phyloP scores from a whole-genome alignment of 1,140 invertebrate species.

The Diploscapter pachys region DNA sequence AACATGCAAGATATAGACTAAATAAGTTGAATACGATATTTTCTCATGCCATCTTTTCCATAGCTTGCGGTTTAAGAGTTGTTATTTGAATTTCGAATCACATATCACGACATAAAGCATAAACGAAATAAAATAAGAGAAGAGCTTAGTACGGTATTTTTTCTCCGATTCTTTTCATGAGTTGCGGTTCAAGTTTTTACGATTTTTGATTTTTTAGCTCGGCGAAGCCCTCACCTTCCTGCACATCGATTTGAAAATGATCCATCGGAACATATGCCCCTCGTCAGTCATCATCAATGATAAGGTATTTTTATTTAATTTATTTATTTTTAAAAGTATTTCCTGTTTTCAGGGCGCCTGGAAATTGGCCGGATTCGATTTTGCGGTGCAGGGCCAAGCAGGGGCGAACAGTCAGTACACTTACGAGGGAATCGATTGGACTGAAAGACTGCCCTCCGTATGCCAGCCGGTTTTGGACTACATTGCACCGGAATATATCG shows the following conservation, averaged over 20 bases:
- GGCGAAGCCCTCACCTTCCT: constrained; percentile 87
- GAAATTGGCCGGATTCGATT: constrained; percentile 92
- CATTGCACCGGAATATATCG: constrained; percentile 62
- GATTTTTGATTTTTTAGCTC: constrained; percentile 67
- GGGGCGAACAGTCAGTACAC: too few relatives aligned
- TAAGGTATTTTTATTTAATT: neutral
- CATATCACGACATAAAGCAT: too few relatives aligned
- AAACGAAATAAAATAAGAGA: too few relatives aligned
- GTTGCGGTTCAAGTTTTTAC: too few relatives aligned
- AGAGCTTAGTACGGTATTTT: too few relatives aligned
- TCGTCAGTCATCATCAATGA: constrained; percentile 15
- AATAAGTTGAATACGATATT: too few relatives aligned
- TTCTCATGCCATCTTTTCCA: too few relatives aligned
- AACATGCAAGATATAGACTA: too few relatives aligned
- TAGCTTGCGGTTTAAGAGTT: too few relatives aligned
- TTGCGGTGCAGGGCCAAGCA: constrained; percentile 62
- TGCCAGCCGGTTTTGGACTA: constrained; percentile 62
- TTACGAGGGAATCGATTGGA: constrained; percentile 74
- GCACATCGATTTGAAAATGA: constrained; percentile 66
- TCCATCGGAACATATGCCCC: constrained; percentile 23
- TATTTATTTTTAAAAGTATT: too few relatives aligned
- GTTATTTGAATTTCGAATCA: too few relatives aligned
- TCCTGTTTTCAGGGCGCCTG: constrained; percentile 84
- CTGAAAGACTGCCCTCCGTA: constrained; percentile 68
- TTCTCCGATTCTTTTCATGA: too few relatives aligned